Percentiles rank a stretch among this genome's conserved stretches.
These are phyloP conservation scores for Naja naja DNA, from an alignment of 2,113 vertebrate species.

Conservation along the genomic window DNA sequence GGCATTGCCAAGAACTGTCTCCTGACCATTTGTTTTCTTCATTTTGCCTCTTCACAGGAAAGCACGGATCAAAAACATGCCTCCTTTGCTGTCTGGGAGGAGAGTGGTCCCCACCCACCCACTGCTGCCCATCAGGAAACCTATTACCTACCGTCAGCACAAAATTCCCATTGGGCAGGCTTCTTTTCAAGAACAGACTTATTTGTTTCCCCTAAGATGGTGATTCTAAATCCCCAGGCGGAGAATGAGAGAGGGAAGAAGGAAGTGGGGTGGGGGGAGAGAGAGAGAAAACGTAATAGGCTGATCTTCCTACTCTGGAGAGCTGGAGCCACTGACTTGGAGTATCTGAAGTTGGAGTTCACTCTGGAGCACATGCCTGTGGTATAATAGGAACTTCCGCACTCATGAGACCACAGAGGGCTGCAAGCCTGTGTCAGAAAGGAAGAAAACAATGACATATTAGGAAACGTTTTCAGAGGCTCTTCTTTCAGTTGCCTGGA, in stretches of 20 bases:
- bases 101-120: background rate
- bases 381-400: constrained; percentile 94
- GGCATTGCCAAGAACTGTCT: background rate
- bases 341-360: constrained; percentile 85
- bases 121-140: background rate
- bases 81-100: constrained; percentile 23
- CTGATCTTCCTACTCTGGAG: constrained; percentile 80
- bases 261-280: background rate
- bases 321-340: constrained; percentile 84
- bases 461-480: background rate
- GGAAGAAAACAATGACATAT: background rate
- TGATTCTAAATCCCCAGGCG: background rate
- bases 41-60: constrained; percentile 30
- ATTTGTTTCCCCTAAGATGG: background rate
- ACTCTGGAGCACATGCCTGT: constrained; percentile 91
- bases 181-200: background rate
- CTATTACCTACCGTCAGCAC: constrained; percentile 16
- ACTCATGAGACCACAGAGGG: constrained; percentile 96
- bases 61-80: constrained; percentile 38
- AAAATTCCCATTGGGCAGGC: constrained; percentile 14
- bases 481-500: background rate
- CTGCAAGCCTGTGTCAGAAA: constrained; percentile 82
- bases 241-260: background rate
- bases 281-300: background rate
- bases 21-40: constrained; percentile 4